phyloP scores from a whole-genome alignment of 2,888 invertebrate species.

The Ligdia adustata region DNA sequence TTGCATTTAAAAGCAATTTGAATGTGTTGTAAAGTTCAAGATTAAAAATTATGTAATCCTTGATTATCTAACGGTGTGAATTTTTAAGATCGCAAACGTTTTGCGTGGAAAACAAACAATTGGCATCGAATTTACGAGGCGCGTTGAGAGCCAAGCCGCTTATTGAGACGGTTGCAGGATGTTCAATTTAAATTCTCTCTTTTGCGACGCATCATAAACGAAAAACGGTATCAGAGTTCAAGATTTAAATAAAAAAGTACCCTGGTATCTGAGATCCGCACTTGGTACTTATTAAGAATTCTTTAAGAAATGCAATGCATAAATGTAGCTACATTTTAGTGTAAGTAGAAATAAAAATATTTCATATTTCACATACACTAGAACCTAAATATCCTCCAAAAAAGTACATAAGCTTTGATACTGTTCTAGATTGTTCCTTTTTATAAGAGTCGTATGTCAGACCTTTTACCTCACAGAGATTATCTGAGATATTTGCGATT shows the following conservation, averaged over 20 bases:
- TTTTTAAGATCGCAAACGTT: conserved; percentile 58
- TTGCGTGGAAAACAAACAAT: conserved; percentile 73
- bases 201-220: conserved; percentile 1
- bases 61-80: conserved; percentile 22
- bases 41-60: no score
- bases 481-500: conserved; percentile 37
- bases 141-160: conserved; percentile 73
- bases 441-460: conserved; percentile 21
- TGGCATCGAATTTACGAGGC: conserved; percentile 70
- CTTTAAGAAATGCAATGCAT: no score
- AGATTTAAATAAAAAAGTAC: no score
- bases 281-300: no score
- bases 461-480: conserved; percentile 35
- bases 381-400: no score
- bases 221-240: conserved; percentile 6
- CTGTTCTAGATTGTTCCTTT: conserved; percentile 1
- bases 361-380: no score
- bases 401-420: conserved; percentile 3
- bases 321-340: no score
- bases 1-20: no score
- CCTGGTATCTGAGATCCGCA: no score
- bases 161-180: conserved; percentile 67
- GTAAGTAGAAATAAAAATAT: no score
- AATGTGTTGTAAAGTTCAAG: no score
- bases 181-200: conserved; percentile 62